Evolutionary conservation across 1,140 invertebrate species (phyloP).

Genomic region (Oryzaephilus surinamensis): DNA sequence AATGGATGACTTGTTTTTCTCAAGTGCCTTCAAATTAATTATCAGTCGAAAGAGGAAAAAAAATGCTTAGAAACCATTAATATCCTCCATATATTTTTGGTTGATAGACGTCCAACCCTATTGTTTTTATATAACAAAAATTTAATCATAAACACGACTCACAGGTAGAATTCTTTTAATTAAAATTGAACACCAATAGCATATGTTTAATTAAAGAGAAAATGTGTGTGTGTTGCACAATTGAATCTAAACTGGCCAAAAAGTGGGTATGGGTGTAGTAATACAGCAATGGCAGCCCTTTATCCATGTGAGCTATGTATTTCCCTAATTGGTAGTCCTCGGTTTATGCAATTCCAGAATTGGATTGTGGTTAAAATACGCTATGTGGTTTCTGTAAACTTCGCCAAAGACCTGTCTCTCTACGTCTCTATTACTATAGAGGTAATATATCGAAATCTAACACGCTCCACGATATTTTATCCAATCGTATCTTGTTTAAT

Average conservation of each 20-base stretch:
- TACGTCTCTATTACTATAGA: conserved; percentile 32
- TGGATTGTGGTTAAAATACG: conserved; percentile 37
- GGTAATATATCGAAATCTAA: conserved; percentile 33
- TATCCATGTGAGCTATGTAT: conserved; percentile 31
- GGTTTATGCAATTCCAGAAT: conserved; percentile 35
- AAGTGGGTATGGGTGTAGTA: no score
- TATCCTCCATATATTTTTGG: no score
- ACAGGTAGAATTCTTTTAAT: no score
- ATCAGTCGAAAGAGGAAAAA: conserved; percentile 18
- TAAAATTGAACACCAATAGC: no score
- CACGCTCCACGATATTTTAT: conserved; percentile 28
- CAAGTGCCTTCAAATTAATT: conserved; percentile 35
- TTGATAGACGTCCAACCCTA: no score
- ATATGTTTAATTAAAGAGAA: conserved; percentile 20
- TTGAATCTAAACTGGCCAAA: no score
- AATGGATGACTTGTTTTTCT: conserved; percentile 37
- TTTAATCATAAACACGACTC: no score
- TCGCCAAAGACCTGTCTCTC: conserved; percentile 30
- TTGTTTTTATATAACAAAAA: no score
- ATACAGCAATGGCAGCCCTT: no score
- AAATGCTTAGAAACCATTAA: no score
- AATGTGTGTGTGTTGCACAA: conserved; percentile 11
- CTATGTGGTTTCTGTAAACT: conserved; percentile 35
- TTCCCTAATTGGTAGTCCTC: conserved; percentile 33
- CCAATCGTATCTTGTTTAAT: conserved; percentile 30